These are phyloP conservation scores for Idaea aversata DNA, from an alignment of 2,888 invertebrate species.

Conservation along the genomic window DNA sequence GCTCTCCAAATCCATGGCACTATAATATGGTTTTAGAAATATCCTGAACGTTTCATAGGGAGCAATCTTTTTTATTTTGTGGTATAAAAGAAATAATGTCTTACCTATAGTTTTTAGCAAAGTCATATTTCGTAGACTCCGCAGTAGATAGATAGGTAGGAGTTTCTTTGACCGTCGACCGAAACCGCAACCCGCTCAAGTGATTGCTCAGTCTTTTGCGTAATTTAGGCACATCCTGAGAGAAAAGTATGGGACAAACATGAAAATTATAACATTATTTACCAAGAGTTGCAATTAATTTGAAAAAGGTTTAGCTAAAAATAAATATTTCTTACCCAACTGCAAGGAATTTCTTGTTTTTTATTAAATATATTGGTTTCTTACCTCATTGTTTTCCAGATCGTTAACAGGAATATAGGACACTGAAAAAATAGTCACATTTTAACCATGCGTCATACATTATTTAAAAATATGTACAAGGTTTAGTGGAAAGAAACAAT, in stretches of 20 bases:
- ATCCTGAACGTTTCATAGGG: too few relatives aligned
- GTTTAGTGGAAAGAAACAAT: background rate
- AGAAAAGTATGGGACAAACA: slow-evolving; percentile 7
- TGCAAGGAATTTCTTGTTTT: too few relatives aligned
- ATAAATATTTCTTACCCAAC: too few relatives aligned
- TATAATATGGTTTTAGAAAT: too few relatives aligned
- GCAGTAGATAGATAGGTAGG: slow-evolving; percentile 52
- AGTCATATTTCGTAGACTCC: slow-evolving; percentile 68
- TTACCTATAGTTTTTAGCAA: slow-evolving; percentile 71
- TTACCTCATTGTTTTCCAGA: slow-evolving; percentile 37
- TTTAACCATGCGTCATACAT: background rate
- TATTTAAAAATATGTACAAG: background rate
- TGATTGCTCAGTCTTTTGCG: slow-evolving; percentile 55
- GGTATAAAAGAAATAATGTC: background rate
- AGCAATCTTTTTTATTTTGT: background rate
- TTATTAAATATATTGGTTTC: slow-evolving; percentile 10
- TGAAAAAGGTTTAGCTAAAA: too few relatives aligned
- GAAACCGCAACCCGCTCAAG: slow-evolving; percentile 58
- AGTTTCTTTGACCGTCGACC: slow-evolving; percentile 39
- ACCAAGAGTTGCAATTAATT: background rate
- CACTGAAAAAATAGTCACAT: slow-evolving; percentile 26
- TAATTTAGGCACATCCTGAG: slow-evolving; percentile 48
- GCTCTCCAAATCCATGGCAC: too few relatives aligned
- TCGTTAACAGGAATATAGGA: slow-evolving; percentile 27
- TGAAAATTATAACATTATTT: background rate